These are phyloP conservation scores for Emydocephalus ijimae DNA, from an alignment of 2,113 vertebrate species.

Conservation along the genomic window DNA sequence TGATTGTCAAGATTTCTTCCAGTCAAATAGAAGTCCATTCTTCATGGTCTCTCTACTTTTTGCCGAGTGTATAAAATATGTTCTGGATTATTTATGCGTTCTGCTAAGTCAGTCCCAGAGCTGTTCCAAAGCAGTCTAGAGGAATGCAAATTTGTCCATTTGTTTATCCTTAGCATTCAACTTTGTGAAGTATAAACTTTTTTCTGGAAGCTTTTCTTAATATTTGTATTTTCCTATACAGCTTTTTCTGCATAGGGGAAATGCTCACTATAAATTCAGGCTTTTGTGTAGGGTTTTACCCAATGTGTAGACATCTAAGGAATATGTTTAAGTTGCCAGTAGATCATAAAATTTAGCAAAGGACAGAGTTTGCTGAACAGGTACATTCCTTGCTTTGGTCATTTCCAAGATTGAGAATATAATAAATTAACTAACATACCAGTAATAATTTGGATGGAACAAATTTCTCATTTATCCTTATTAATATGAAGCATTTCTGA, in stretches of 20 bases:
- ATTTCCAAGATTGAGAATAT: not conserved
- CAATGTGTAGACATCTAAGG: not conserved
- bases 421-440: not conserved
- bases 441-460: not conserved
- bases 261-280: not conserved
- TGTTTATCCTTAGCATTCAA: not conserved
- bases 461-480: not conserved
- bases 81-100: not conserved
- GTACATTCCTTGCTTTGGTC: not conserved
- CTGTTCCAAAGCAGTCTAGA: not conserved
- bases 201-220: not conserved
- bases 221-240: not conserved
- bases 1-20: not conserved
- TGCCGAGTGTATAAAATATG: not conserved
- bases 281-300: not conserved
- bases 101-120: not conserved
- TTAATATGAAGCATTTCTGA: not conserved
- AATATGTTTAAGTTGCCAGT: not conserved
- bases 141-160: not conserved
- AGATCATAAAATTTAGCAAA: not conserved
- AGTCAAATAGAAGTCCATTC: not conserved
- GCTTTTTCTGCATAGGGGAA: not conserved
- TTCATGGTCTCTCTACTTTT: not conserved
- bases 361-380: not conserved
- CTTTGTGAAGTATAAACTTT: not conserved